Evolutionary conservation across 2,113 vertebrate species (phyloP).

Genomic region (Todiramphus chloris): DNA sequence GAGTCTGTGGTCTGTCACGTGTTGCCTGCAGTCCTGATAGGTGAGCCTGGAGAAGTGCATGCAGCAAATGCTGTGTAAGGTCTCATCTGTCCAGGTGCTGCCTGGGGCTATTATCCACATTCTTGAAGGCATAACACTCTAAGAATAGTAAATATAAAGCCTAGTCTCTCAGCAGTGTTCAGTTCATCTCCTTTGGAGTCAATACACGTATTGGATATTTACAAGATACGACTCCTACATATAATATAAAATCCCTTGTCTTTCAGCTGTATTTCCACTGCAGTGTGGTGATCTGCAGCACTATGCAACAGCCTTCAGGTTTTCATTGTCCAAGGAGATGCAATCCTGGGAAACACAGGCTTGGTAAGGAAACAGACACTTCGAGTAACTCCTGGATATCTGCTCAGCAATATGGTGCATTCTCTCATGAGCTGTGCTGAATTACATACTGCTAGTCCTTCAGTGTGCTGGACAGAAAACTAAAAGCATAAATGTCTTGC

Average conservation of each 20-base stretch:
- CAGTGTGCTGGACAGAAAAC: neutral
- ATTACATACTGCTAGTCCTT: neutral
- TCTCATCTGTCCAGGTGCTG: neutral
- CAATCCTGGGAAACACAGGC: slow-evolving; percentile 12
- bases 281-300: slow-evolving; percentile 59
- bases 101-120: neutral
- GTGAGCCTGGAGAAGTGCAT: rapidly evolving
- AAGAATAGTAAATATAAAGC: neutral
- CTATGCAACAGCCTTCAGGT: neutral
- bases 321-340: slow-evolving; percentile 37
- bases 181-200: neutral
- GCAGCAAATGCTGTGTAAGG: neutral
- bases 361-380: neutral
- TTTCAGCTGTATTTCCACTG: slow-evolving; percentile 70
- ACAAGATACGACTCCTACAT: neutral
- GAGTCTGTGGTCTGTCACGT: rapidly evolving
- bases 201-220: rapidly evolving
- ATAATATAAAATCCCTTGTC: neutral
- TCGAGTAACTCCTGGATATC: neutral
- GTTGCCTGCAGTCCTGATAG: rapidly evolving
- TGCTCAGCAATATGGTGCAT: neutral
- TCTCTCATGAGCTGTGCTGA: rapidly evolving
- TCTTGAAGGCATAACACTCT: neutral
- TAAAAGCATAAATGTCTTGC: neutral
- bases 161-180: neutral